phyloP scores from a whole-genome alignment of 1,140 invertebrate genomes.

The Nasonia vitripennis region DNA sequence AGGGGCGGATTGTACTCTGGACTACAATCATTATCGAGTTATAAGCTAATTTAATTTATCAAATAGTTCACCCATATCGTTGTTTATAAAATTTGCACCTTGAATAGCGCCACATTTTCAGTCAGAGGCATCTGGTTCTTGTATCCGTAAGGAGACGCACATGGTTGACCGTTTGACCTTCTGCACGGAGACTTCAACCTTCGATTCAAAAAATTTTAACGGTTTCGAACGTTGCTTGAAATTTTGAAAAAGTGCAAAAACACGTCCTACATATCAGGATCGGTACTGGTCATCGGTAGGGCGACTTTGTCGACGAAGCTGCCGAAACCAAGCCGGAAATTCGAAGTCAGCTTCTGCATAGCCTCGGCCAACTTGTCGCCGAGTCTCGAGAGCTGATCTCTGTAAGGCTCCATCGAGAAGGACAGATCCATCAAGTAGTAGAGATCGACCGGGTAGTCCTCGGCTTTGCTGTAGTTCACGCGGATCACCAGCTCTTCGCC shows the following conservation, averaged over 20 bases:
- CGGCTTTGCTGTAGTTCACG: constrained; percentile 77
- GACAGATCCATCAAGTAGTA: constrained; percentile 93
- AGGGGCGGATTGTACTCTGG: constrained; percentile 71
- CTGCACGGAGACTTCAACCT: constrained; percentile 78
- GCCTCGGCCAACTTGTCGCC: constrained; percentile 79
- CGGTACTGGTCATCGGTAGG: constrained; percentile 85
- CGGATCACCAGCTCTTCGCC: constrained; percentile 60
- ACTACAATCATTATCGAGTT: constrained; percentile 57
- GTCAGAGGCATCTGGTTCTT: constrained; percentile 82
- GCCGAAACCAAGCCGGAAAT: constrained; percentile 90
- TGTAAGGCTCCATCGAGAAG: constrained; percentile 85
- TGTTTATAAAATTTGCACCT: constrained; percentile 62
- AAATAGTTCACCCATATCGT: background rate
- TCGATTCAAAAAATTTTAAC: constrained; percentile 29
- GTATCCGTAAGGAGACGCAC: constrained; percentile 82
- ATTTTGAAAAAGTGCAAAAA: background rate
- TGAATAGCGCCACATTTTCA: constrained; percentile 77
- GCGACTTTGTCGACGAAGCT: constrained; percentile 93
- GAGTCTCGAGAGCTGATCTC: constrained; percentile 80
- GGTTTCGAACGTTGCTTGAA: background rate
- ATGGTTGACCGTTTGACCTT: constrained; percentile 63
- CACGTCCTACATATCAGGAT: constrained; percentile 72
- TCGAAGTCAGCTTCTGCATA: constrained; percentile 87
- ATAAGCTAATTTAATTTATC: background rate
- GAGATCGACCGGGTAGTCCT: constrained; percentile 91